A percentile compares a stretch with the other conserved stretches of the same genome.
phyloP scores from a whole-genome alignment of 2,113 vertebrate species.

The Oxyura jamaicensis region DNA sequence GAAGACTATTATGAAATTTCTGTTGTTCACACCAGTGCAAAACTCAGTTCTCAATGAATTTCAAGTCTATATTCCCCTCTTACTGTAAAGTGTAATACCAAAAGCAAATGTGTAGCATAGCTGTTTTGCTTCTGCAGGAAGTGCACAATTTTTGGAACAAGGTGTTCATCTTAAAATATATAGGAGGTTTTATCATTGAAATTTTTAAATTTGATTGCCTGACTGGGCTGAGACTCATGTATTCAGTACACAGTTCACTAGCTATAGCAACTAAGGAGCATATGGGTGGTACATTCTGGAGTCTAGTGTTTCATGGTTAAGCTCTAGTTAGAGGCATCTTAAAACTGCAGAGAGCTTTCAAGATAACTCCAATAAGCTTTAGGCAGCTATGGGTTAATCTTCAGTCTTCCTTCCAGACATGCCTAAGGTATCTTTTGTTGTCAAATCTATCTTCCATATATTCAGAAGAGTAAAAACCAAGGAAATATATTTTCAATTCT shows the following conservation, averaged over 20 bases:
- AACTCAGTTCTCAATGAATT: neutral
- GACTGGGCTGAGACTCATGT: neutral
- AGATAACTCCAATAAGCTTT: neutral
- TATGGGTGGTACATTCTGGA: neutral
- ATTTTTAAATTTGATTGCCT: neutral
- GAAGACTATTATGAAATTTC: neutral
- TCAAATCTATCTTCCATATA: neutral
- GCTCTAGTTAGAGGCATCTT: neutral
- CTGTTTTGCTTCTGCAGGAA: neutral
- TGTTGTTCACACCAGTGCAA: accelerated
- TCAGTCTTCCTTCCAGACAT: neutral
- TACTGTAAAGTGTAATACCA: neutral
- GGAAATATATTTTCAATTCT: neutral
- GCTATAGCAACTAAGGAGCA: neutral
- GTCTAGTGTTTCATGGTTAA: neutral
- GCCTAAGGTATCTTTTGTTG: neutral
- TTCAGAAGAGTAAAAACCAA: neutral
- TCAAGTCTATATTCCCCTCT: accelerated
- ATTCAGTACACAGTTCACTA: neutral
- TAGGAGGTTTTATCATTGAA: neutral
- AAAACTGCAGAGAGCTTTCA: neutral
- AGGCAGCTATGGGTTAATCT: neutral
- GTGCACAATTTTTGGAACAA: neutral
- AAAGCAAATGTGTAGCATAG: neutral
- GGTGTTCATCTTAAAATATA: neutral